phyloP scores from a whole-genome alignment of 2,113 vertebrate species.

The Hassar affinis region DNA sequence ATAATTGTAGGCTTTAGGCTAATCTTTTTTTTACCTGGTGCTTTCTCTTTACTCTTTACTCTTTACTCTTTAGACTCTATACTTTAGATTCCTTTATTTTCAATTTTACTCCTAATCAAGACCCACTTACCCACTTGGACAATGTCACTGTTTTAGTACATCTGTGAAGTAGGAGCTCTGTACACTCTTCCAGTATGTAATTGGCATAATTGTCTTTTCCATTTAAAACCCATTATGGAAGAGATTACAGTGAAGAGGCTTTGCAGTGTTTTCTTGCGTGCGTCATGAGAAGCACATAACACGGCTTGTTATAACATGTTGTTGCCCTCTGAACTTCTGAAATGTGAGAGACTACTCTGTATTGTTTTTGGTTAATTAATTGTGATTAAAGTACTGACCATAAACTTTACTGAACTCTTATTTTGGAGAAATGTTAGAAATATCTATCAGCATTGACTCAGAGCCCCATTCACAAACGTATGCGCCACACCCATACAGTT shows the following conservation, averaged over 20 bases:
- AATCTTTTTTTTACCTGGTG: too few species aligned
- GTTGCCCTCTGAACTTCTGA: not conserved
- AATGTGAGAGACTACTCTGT: not conserved
- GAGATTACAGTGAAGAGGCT: constrained; percentile 41
- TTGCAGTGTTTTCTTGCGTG: not conserved
- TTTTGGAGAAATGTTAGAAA: too few species aligned
- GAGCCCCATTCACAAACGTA: too few species aligned
- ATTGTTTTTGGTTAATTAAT: not conserved
- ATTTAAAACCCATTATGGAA: constrained; percentile 47
- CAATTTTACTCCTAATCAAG: not conserved
- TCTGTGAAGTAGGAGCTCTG: not conserved
- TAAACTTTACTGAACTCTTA: too few species aligned
- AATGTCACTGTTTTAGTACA: not conserved
- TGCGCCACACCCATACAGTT: too few species aligned
- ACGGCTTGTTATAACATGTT: not conserved
- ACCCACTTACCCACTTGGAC: not conserved
- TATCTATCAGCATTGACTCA: too few species aligned
- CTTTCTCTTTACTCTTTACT: not conserved
- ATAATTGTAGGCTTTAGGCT: not conserved
- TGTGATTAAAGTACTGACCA: not conserved
- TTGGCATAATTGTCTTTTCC: constrained; percentile 28
- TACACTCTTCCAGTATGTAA: constrained; percentile 8
- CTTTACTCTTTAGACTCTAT: not conserved
- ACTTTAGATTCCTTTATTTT: constrained; percentile 6
- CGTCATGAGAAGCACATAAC: constrained; percentile 37